Evolutionary conservation across 2,113 vertebrate genomes (phyloP).

Genomic region (Zapus hudsonius): DNA sequence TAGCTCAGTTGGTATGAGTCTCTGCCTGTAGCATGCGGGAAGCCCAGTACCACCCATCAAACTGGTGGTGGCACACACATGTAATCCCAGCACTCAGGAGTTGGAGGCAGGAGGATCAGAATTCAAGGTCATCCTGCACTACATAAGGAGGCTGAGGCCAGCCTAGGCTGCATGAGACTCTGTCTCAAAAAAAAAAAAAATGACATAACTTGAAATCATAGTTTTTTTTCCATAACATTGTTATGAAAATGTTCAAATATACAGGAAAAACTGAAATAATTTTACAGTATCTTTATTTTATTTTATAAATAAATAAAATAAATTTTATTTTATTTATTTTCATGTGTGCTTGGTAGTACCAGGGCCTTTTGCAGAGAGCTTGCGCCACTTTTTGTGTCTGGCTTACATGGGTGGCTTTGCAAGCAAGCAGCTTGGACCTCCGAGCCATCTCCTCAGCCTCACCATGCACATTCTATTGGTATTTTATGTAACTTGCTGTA

Average conservation of each 20-base stretch:
- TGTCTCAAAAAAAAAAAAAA: not conserved
- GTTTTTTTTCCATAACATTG: not conserved
- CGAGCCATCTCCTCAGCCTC: too few species aligned
- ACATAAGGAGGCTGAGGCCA: not conserved
- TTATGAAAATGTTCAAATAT: slow-evolving; percentile 21
- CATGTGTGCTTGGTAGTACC: too few species aligned
- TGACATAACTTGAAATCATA: slow-evolving; percentile 47
- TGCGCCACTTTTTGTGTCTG: too few species aligned
- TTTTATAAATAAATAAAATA: too few species aligned
- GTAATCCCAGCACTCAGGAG: not conserved
- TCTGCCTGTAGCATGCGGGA: not conserved
- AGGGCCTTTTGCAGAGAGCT: too few species aligned
- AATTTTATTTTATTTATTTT: too few species aligned
- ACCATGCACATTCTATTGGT: not conserved
- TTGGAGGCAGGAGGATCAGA: too few species aligned
- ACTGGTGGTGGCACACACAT: not conserved
- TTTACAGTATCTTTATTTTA: not conserved
- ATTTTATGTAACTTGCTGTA: not conserved
- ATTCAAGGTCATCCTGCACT: not conserved
- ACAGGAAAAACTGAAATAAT: slow-evolving; percentile 18
- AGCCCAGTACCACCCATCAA: not conserved
- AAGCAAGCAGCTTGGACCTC: too few species aligned
- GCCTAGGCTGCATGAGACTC: not conserved
- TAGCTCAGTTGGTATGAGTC: not conserved
- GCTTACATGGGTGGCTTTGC: too few species aligned